Conservation (phyloP, 2,888 invertebrate genomes). For the Ephialtes manifestator region DNA sequence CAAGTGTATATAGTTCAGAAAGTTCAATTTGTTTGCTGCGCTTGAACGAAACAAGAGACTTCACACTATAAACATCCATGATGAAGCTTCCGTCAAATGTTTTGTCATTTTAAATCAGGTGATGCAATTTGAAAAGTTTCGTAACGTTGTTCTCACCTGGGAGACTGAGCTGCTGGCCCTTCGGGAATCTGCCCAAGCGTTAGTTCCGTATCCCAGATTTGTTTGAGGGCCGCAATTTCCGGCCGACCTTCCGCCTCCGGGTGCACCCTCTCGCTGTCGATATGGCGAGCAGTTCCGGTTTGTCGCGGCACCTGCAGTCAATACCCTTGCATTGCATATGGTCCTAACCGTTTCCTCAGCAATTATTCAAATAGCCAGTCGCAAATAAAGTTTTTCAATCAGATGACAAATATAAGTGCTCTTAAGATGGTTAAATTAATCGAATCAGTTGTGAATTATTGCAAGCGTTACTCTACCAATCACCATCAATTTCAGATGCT, state of each 20-base stretch:
- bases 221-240: constrained; percentile 86
- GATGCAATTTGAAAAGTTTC: constrained; percentile 34
- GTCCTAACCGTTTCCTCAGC: not conserved
- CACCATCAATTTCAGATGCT: too few species aligned
- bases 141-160: constrained; percentile 87
- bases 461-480: too few species aligned
- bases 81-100: constrained; percentile 13
- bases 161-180: constrained; percentile 92
- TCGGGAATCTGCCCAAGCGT: constrained; percentile 88
- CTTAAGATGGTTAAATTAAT: too few species aligned
- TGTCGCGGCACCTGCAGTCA: constrained; percentile 74
- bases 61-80: too few species aligned
- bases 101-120: constrained; percentile 1
- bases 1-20: not conserved
- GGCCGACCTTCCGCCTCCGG: constrained; percentile 86
- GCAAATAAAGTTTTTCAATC: not conserved
- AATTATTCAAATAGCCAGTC: not conserved
- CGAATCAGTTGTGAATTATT: too few species aligned
- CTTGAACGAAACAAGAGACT: not conserved
- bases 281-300: constrained; percentile 89
- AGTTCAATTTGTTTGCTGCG: not conserved
- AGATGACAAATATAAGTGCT: not conserved
- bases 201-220: constrained; percentile 86
- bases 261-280: constrained; percentile 86
- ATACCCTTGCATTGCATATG: not conserved